phyloP scores from a whole-genome alignment of 1,140 invertebrate species.

The Pseudomyrmex sp. region DNA sequence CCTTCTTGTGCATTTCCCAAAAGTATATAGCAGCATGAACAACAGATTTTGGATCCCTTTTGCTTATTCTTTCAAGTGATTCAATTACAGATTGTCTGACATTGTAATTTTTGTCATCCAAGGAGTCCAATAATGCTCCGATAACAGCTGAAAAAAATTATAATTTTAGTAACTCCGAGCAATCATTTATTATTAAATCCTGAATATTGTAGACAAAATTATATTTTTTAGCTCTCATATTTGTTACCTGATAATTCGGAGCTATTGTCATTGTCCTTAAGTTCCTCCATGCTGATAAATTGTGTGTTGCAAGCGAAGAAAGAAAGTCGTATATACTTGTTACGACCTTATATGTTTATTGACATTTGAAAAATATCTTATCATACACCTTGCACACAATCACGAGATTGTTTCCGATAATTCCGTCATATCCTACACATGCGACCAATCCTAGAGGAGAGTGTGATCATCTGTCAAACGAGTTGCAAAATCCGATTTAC shows the following conservation, averaged over 20 bases:
- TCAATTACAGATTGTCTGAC: slow-evolving; percentile 85
- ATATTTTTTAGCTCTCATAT: background rate
- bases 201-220: background rate
- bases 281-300: slow-evolving; percentile 43
- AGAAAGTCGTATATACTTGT: background rate
- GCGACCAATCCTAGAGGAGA: background rate
- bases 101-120: slow-evolving; percentile 87
- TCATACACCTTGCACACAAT: background rate
- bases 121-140: slow-evolving; percentile 86
- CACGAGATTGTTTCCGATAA: background rate
- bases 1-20: slow-evolving; percentile 84
- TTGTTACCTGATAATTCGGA: slow-evolving; percentile 47
- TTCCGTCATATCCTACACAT: background rate
- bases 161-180: background rate
- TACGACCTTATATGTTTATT: background rate
- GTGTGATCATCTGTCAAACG: background rate
- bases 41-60: slow-evolving; percentile 86
- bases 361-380: background rate
- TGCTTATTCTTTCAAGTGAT: slow-evolving; percentile 86
- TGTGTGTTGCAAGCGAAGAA: background rate
- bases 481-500: background rate
- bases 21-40: slow-evolving; percentile 84
- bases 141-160: slow-evolving; percentile 85
- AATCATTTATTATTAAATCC: background rate
- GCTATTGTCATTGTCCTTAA: slow-evolving; percentile 13